Conservation (phyloP, 2,888 invertebrate species). For the Pyrrhosoma nymphula region DNA sequence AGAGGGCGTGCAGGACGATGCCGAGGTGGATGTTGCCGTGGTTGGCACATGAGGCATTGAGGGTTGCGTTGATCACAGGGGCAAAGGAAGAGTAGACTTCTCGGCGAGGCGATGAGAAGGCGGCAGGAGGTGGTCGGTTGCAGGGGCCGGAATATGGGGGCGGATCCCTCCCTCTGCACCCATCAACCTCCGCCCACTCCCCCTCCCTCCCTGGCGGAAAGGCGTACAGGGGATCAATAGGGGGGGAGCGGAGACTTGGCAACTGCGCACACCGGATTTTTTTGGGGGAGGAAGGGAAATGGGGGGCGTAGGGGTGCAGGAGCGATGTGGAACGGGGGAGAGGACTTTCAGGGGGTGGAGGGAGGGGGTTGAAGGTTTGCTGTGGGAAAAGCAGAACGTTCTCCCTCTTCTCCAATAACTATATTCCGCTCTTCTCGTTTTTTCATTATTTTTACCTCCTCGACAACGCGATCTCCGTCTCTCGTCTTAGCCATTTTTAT, state of each 20-base stretch:
- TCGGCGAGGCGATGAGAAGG: slow-evolving; percentile 1
- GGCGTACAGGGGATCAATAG: slow-evolving; percentile 53
- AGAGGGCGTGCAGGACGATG: not conserved
- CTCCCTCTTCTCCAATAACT: not conserved
- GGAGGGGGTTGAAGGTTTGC: no score
- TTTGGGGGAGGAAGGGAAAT: not conserved
- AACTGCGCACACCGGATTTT: slow-evolving; percentile 24
- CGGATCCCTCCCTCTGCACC: not conserved
- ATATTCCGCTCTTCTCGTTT: not conserved
- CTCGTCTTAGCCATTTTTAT: not conserved
- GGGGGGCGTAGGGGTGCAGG: no score
- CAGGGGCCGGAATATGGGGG: not conserved
- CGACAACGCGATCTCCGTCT: not conserved
- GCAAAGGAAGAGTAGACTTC: not conserved
- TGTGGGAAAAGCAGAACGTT: not conserved
- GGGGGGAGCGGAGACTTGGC: slow-evolving; percentile 34
- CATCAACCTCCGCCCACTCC: no score
- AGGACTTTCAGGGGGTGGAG: no score
- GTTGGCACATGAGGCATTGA: no score
- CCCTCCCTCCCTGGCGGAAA: not conserved
- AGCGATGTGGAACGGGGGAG: not conserved
- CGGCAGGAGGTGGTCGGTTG: not conserved
- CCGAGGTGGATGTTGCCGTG: not conserved
- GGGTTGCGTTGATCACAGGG: not conserved
- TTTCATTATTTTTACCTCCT: not conserved